Percentiles rank a stretch among this genome's conserved stretches.
Evolutionary conservation across 2,797 vertebrate genomes (phyloP).

Genomic region (Meda fulgida): DNA sequence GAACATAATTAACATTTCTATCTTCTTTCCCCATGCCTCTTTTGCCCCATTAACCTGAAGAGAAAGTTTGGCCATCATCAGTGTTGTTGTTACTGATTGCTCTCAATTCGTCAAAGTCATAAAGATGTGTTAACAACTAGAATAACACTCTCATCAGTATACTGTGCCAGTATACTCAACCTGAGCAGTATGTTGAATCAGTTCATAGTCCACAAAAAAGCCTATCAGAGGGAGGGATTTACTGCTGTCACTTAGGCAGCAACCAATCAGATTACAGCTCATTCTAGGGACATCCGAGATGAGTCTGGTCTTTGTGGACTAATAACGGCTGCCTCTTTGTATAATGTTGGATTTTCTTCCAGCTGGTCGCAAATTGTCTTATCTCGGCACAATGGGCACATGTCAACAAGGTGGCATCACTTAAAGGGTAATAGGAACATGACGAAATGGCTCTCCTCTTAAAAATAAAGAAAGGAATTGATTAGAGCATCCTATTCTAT

Average conservation of each 20-base stretch:
- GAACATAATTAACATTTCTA: conserved; percentile 38
- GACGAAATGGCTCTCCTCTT: conserved; percentile 8
- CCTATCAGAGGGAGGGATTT: conserved; percentile 31
- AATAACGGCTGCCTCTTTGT: conserved; percentile 25
- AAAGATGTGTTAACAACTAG: conserved; percentile 39
- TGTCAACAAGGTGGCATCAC: conserved; percentile 29
- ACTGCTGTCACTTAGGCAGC: conserved; percentile 1
- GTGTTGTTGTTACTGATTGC: conserved; percentile 31
- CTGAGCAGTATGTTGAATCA: conserved; percentile 11
- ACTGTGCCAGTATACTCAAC: conserved; percentile 5
- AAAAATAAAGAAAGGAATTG: conserved; percentile 49
- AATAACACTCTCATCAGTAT: conserved; percentile 36
- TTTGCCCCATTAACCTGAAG: conserved; percentile 40
- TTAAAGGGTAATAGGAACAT: conserved; percentile 22
- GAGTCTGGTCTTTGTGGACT: not conserved
- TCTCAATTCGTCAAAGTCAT: conserved; percentile 48
- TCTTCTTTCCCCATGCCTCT: conserved; percentile 31
- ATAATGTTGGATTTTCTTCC: conserved; percentile 12
- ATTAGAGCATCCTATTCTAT: conserved; percentile 49
- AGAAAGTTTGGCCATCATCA: conserved; percentile 17
- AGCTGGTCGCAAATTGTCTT: conserved; percentile 13
- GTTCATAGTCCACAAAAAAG: not conserved
- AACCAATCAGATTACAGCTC: conserved; percentile 19
- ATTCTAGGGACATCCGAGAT: not conserved
- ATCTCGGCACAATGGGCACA: conserved; percentile 3